phyloP scores from a whole-genome alignment of 2,797 vertebrate genomes.

The Limosa lapponica region DNA sequence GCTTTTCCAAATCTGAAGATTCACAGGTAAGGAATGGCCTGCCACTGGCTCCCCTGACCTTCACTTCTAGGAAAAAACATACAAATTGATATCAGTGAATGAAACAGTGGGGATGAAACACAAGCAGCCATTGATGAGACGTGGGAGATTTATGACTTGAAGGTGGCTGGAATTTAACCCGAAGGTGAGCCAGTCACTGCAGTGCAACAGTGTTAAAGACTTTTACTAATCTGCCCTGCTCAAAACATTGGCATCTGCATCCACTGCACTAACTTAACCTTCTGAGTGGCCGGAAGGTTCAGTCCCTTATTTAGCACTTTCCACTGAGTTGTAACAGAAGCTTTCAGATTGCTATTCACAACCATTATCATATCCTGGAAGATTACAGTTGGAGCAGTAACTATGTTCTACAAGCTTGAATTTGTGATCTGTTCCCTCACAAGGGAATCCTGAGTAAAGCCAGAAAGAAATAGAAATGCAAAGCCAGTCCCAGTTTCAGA shows the following conservation, averaged over 20 bases:
- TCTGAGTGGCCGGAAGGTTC: background rate
- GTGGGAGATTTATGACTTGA: background rate
- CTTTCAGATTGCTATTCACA: background rate
- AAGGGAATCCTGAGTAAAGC: background rate
- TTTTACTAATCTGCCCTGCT: background rate
- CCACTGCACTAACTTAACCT: background rate
- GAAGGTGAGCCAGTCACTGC: background rate
- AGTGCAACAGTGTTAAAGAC: background rate
- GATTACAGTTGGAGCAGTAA: background rate
- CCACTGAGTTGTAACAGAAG: background rate
- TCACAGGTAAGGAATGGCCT: background rate
- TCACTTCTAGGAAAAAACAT: background rate
- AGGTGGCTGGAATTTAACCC: conserved; percentile 1
- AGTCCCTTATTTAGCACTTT: background rate
- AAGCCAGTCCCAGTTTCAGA: background rate
- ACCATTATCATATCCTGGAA: background rate
- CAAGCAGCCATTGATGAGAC: background rate
- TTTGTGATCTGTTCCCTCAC: background rate
- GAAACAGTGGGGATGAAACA: background rate
- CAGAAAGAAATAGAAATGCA: background rate
- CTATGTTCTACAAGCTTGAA: background rate
- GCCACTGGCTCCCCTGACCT: background rate
- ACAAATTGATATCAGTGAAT: background rate
- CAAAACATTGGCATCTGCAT: background rate
- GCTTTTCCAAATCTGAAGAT: background rate